Base-by-base conservation (phyloP, 2,888 invertebrate species). In the Epirrhoe tristata region DNA sequence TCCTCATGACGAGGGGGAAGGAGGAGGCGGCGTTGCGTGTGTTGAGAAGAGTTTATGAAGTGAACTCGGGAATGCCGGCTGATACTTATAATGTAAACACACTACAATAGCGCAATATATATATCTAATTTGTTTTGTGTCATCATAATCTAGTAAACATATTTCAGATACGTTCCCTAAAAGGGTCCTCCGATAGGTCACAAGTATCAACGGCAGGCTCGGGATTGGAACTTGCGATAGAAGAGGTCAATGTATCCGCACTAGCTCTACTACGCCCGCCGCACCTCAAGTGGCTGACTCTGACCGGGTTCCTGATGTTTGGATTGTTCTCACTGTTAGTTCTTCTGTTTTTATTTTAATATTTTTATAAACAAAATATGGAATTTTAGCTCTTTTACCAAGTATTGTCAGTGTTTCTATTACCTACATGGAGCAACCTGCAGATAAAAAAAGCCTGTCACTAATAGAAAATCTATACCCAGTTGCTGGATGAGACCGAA, bases 1-100 rank as follows among this genome's bases (percentile, higher is more conserved):
- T 95, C 84, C 90, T 96, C 53, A 90, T 96, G 67, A 93, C 95
- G 0, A 95, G 94, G 74, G 95, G 96, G 0, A 92, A 93, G 67
- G 87, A 92, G 3, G 88, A 93, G 0, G 92, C 94, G 66, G 96
- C 97, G 0, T 77, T 97, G 67, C 81, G 82, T 0, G 83, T 92
- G 1, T 69, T 93, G 58, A 80, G 68, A 60, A 83, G 78, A 24
- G 83, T 93, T 2, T 91, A 88, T 68, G 67, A 84, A 1, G 73
- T 73, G 0, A 93, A 93, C 58, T 88, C 79, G 5, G 87, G 90
- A 0, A 46, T 77, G 34, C 66, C 78, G 7, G 48, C 48, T 14
- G 48, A 48, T 16, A 48, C 14, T 7, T 48, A 48, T 14, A 48
- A 48, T 48, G 48, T 48, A 24, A n/a, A n/a, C n/a, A n/a, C n/a